Conservation (phyloP, 2,113 vertebrate genomes). For the zebrafish (Danio rerio) region GRCz12tu NC_133189.1:47171001-47171500, state of each 20-base stretch:
- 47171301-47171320: conserved; percentile 29
- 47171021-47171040: background rate
- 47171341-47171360: conserved; percentile 48
- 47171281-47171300: conserved; percentile 19
- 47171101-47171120: background rate
- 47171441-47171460: conserved; percentile 38
- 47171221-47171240: conserved; percentile 23
- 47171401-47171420: conserved; percentile 57
- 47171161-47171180: conserved; percentile 12
- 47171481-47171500: conserved; percentile 24
- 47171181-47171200: conserved; percentile 11
- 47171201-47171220: conserved; percentile 10
- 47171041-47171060: no score
- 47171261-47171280: conserved; percentile 24
- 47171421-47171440: conserved; percentile 51
- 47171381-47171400: conserved; percentile 49
- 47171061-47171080: background rate
- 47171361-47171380: conserved; percentile 49
- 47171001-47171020: background rate
- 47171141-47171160: background rate
- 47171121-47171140: background rate
- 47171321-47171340: conserved; percentile 3
- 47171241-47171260: conserved; percentile 6
- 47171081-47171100: background rate
- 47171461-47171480: conserved; percentile 37